A percentile compares a stretch with the other conserved stretches of the same genome.
Evolutionary conservation across 2,888 invertebrate species (phyloP).

Genomic region (Phyllotreta cruciferae): DNA sequence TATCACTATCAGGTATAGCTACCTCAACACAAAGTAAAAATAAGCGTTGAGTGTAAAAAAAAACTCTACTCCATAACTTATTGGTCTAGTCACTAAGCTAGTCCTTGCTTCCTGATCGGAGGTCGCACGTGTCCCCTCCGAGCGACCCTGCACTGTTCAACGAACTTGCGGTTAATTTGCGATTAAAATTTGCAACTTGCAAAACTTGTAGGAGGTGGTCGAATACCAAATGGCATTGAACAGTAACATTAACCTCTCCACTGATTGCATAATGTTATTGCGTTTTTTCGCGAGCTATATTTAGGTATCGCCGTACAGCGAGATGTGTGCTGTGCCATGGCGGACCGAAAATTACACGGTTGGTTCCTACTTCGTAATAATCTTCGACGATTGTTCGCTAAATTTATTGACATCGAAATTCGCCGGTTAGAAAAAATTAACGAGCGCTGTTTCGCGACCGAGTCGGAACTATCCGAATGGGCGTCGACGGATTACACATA

Average conservation of each 20-base stretch:
- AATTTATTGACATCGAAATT: constrained; percentile 17
- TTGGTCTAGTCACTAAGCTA: constrained; percentile 2
- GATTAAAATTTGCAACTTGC: constrained; percentile 43
- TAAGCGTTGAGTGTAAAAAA: neutral
- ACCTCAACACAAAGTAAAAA: no score
- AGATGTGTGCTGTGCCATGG: constrained; percentile 6
- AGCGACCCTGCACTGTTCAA: constrained; percentile 38
- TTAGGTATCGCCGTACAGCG: constrained; percentile 24
- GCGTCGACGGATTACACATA: no score
- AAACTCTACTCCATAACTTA: constrained; percentile 5
- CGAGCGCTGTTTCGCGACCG: constrained; percentile 2
- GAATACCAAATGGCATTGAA: constrained; percentile 45
- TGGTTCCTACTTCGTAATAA: constrained; percentile 12
- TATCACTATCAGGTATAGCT: no score
- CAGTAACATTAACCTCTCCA: constrained; percentile 48
- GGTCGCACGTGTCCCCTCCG: constrained; percentile 34
- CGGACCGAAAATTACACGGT: constrained; percentile 7
- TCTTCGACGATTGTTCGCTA: constrained; percentile 8
- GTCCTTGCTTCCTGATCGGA: constrained; percentile 27
- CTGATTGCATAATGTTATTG: constrained; percentile 52
- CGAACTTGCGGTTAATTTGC: constrained; percentile 38
- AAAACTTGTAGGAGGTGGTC: constrained; percentile 44
- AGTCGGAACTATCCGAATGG: no score
- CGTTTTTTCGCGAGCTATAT: constrained; percentile 42
- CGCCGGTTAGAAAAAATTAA: constrained; percentile 14